Conservation (phyloP, 2,888 invertebrate genomes). For the Xestobium rufovillosum region DNA sequence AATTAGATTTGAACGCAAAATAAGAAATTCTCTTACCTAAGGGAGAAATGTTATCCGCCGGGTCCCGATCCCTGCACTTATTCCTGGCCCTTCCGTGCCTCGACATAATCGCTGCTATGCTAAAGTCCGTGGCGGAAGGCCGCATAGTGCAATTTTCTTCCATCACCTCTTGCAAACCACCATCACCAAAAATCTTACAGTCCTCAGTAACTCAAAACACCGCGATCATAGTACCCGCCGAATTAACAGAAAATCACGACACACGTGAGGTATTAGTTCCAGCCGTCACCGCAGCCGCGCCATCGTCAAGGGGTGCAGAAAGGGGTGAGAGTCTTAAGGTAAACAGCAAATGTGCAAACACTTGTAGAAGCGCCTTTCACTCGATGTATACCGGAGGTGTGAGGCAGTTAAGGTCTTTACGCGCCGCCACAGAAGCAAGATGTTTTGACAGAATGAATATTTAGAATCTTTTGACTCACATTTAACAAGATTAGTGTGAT, state of each 20-base stretch:
- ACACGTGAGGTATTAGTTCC: too few species aligned
- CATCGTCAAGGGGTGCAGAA: constrained; percentile 1
- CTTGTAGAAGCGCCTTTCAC: too few species aligned
- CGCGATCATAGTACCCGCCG: background rate
- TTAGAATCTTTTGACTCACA: constrained; percentile 42
- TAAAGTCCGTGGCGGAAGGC: constrained; percentile 89
- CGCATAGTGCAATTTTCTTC: constrained; percentile 63
- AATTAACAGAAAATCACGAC: too few species aligned
- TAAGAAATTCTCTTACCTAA: constrained; percentile 43
- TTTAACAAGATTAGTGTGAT: constrained; percentile 42
- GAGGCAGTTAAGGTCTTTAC: constrained; percentile 22
- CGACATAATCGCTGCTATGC: constrained; percentile 93
- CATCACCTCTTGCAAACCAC: constrained; percentile 37
- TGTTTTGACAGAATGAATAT: constrained; percentile 45
- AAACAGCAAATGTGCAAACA: too few species aligned
- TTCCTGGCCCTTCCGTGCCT: constrained; percentile 55
- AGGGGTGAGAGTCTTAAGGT: too few species aligned
- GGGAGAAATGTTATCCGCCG: constrained; percentile 39
- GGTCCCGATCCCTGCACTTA: constrained; percentile 45
- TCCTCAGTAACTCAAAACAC: background rate
- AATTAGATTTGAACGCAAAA: too few species aligned
- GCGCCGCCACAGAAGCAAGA: constrained; percentile 35
- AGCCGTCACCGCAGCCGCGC: background rate
- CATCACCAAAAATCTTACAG: constrained; percentile 14
- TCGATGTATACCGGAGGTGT: constrained; percentile 20